Evolutionary conservation across 2,113 vertebrate species (phyloP).

Genomic region (Chaetodon trifascialis): DNA sequence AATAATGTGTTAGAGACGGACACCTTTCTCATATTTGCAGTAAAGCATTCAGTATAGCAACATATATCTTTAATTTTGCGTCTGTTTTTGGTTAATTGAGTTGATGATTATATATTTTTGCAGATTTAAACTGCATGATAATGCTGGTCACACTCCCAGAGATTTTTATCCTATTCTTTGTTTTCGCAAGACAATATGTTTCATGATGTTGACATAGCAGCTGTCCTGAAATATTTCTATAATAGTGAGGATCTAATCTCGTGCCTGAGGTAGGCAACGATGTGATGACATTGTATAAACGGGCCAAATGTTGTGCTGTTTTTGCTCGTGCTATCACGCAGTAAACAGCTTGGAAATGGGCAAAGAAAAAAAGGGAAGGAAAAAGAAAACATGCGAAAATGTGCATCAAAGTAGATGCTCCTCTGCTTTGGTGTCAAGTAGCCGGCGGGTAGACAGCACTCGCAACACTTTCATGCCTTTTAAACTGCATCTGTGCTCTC

Average conservation of each 20-base stretch:
- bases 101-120: not conserved
- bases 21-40: not conserved
- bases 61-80: not conserved
- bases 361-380: not conserved
- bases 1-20: not conserved
- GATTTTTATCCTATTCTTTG: not conserved
- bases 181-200: not conserved
- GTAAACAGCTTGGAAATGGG: not conserved
- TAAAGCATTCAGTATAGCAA: not conserved
- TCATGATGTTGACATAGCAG: not conserved
- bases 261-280: too few relatives aligned
- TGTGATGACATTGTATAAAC: not conserved
- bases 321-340: not conserved
- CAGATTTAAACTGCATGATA: not conserved
- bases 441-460: not conserved
- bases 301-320: not conserved
- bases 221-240: not conserved
- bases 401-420: not conserved
- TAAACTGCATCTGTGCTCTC: not conserved
- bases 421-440: not conserved
- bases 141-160: not conserved
- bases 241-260: not conserved
- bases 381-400: not conserved
- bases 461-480: constrained; percentile 5
- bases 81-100: not conserved